These are phyloP conservation scores for Macquaria australasica DNA, from an alignment of 2,113 vertebrate species.

Conservation along the genomic window DNA sequence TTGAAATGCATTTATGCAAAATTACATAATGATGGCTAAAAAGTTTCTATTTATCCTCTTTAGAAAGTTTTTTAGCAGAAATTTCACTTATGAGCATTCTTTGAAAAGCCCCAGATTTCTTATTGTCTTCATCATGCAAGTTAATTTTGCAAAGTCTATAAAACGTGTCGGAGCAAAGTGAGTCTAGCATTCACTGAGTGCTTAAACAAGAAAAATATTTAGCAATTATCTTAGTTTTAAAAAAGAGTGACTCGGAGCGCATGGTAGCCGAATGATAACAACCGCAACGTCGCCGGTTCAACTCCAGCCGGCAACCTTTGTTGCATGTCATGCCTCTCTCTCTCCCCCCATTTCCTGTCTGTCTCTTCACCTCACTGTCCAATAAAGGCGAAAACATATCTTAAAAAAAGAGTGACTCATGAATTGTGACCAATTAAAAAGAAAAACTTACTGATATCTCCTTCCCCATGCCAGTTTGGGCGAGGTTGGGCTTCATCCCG, in stretches of 20 bases:
- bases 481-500: slow-evolving; percentile 97
- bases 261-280: too few species aligned
- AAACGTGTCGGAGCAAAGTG: not conserved
- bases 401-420: not conserved
- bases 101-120: not conserved
- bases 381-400: too few species aligned
- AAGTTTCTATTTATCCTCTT: not conserved
- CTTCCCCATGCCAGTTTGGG: slow-evolving; percentile 97
- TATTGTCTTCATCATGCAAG: slow-evolving; percentile 5
- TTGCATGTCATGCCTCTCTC: too few species aligned
- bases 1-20: not conserved
- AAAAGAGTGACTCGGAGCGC: not conserved
- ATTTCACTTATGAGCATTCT: not conserved
- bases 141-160: not conserved
- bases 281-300: too few species aligned
- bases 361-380: too few species aligned
- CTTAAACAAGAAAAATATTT: not conserved
- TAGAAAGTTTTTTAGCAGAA: not conserved
- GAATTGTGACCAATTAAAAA: not conserved
- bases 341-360: too few species aligned
- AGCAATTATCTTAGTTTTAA: not conserved
- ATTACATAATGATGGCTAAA: not conserved
- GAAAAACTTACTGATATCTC: slow-evolving; percentile 92
- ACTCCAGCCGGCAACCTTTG: too few species aligned
- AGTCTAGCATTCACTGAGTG: not conserved